Conservation (phyloP, 2,797 vertebrate genomes). For the Rhinichthys osculus region DNA sequence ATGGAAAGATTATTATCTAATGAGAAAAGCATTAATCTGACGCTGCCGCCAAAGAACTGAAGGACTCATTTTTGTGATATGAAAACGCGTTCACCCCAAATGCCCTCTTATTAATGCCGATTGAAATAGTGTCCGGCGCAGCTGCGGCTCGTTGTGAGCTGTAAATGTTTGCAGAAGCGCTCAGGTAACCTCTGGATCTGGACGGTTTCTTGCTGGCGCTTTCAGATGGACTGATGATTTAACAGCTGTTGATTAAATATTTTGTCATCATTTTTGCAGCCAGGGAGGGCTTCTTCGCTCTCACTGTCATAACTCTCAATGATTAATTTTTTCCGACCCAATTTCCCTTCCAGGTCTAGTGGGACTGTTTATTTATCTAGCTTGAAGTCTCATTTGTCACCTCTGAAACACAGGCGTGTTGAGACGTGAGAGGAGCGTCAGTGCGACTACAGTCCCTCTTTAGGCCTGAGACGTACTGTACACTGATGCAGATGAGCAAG, state of each 20-base stretch:
- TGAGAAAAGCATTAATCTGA: constrained; percentile 38
- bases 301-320: constrained; percentile 36
- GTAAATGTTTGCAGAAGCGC: constrained; percentile 35
- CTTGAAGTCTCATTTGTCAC: constrained; percentile 53
- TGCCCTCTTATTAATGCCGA: constrained; percentile 36
- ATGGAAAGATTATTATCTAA: constrained; percentile 23
- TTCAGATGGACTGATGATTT: constrained; percentile 42
- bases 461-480: background rate
- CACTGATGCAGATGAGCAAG: background rate
- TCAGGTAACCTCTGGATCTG: constrained; percentile 35
- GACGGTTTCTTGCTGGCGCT: background rate
- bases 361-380: constrained; percentile 50
- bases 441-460: background rate
- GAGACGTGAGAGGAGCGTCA: background rate
- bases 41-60: constrained; percentile 26
- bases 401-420: constrained; percentile 29
- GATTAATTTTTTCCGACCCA: constrained; percentile 45
- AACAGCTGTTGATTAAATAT: constrained; percentile 57
- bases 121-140: constrained; percentile 35
- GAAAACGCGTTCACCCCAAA: constrained; percentile 22
- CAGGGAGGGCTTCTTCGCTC: constrained; percentile 38
- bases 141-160: constrained; percentile 25
- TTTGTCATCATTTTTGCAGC: constrained; percentile 51
- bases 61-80: constrained; percentile 5
- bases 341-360: constrained; percentile 40